Evolutionary conservation across 2,797 vertebrate genomes (phyloP), one percentile per base, ranked within the genome.

Genomic region (Nyctibius grandis): DNA sequence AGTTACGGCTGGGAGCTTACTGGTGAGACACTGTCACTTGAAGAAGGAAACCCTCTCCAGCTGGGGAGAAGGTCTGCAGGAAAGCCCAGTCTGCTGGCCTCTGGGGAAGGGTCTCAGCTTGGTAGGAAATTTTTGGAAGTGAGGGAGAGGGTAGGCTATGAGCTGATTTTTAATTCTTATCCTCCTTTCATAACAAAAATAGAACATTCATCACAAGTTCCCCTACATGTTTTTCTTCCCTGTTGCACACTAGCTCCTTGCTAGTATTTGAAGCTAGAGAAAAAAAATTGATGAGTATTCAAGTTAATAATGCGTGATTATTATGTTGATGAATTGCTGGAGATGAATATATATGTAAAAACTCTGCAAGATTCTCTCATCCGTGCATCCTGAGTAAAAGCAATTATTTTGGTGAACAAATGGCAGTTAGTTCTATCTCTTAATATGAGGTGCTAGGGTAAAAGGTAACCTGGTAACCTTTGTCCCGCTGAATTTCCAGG

Each of bases 291-390:
- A 95, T 95, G 93, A 92, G 82, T 91, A 93, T 77, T 92, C 82
- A 93, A 95, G 89, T 97, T 93, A 97, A 93, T 94, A 97, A 90
- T 91, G 85, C 18, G 21, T 92, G 87, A 78, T 97, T 96, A 94
- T 97, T 93, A 91, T 91, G 94, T 94, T 95, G 93, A 95, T 95
- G 96, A 96, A 96, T 79, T 95, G 91, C 75, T 88, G 68, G 76
- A 95, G 84, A 94, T 95, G 59, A 92, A 93, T 93, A 95, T 91
- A 94, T 91, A 85, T 80, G 78, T 91, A 89, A 95, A 93, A 92
- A 53, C 88, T 92, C 92, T 95, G 91, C 90, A 95, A 96, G 87
- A 88, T 81, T 93, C 17, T 19, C 68, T 96, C 92, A 95, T 87
- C 94, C 91, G 51, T 88, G 88, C 57, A 94, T 59, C 78, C 86